Conservation (phyloP, 2,888 invertebrate genomes). For the Acleris cristana region DNA sequence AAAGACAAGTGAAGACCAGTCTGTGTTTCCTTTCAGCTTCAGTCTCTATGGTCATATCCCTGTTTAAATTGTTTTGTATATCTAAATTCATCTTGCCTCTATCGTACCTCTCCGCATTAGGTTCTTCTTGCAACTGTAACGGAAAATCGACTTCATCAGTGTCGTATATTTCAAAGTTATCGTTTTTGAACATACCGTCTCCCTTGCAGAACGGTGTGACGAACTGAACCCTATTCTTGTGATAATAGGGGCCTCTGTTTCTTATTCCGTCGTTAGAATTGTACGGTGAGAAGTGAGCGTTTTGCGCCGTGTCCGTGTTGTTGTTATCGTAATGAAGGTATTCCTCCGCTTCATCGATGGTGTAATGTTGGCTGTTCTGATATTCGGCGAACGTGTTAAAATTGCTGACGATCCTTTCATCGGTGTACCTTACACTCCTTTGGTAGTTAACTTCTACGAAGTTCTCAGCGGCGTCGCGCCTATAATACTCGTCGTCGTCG, state of each 20-base stretch:
- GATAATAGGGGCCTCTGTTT: conserved; percentile 75
- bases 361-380: conserved; percentile 53
- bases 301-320: conserved; percentile 52
- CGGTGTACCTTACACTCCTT: conserved; percentile 60
- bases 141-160: conserved; percentile 76
- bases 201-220: conserved; percentile 72
- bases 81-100: conserved; percentile 77
- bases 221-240: conserved; percentile 72
- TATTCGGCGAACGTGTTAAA: conserved; percentile 53
- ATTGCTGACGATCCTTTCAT: conserved; percentile 68
- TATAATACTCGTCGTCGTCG: conserved; percentile 43
- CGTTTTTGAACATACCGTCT: conserved; percentile 62
- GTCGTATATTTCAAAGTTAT: conserved; percentile 73
- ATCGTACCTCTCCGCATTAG: conserved; percentile 63
- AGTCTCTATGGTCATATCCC: conserved; percentile 51
- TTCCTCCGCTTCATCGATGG: conserved; percentile 74
- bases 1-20: conserved; percentile 78
- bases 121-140: conserved; percentile 50
- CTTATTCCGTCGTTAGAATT: conserved; percentile 66
- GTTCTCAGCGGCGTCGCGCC: conserved; percentile 51
- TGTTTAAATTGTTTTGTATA: conserved; percentile 72
- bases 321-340: conserved; percentile 67
- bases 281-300: conserved; percentile 62
- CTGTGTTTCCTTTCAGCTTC: conserved; percentile 59
- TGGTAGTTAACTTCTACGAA: conserved; percentile 65